phyloP scores from a whole-genome alignment of 2,113 vertebrate species.

The Ornithorhynchus anatinus region DNA sequence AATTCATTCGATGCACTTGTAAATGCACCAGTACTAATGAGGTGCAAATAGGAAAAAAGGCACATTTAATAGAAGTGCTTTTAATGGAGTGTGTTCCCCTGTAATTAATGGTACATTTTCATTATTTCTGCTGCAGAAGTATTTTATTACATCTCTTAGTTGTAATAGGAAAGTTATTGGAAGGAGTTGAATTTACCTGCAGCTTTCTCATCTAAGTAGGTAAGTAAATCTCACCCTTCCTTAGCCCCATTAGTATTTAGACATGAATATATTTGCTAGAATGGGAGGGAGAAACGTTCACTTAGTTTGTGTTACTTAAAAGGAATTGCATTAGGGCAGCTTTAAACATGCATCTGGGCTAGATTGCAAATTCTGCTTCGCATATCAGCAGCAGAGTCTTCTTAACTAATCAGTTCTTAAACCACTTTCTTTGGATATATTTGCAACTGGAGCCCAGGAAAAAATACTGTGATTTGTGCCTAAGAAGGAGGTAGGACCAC shows the following conservation, averaged over 20 bases:
- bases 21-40: neutral
- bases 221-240: neutral
- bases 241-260: neutral
- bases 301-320: neutral
- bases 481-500: neutral
- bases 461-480: neutral
- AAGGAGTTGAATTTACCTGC: neutral
- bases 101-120: neutral
- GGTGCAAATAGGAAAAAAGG: neutral
- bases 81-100: neutral
- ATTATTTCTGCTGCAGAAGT: neutral
- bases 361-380: neutral
- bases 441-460: neutral
- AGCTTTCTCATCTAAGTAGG: neutral
- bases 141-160: neutral
- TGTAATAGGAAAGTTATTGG: neutral
- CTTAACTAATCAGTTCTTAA: neutral
- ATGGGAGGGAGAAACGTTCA: neutral
- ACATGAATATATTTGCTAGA: neutral
- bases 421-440: neutral
- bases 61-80: neutral
- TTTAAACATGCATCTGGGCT: conserved; percentile 1
- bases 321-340: neutral
- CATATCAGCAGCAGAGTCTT: neutral
- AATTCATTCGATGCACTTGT: neutral